Percentiles rank a stretch among this genome's conserved stretches.
These are phyloP conservation scores for Pangasius mekongensis DNA, from an alignment of 2,797 vertebrate species.

Conservation along the genomic window DNA sequence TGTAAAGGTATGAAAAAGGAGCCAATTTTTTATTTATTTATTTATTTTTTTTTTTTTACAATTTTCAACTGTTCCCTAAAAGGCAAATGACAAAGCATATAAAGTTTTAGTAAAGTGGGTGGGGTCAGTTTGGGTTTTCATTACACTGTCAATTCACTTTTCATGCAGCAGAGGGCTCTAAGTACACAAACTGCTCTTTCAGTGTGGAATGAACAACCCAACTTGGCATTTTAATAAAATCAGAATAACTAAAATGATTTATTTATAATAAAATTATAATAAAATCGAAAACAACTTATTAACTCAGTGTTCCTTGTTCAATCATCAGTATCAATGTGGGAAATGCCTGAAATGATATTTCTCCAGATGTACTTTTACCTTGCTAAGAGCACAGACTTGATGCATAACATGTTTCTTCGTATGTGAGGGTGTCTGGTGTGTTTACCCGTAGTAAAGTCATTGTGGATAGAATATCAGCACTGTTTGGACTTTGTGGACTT, in stretches of 20 bases:
- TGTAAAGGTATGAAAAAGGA: background rate
- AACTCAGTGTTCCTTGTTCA: background rate
- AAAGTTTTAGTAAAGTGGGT: background rate
- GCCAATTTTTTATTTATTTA: too few species aligned
- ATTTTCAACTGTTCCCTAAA: background rate
- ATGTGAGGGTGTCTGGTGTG: background rate
- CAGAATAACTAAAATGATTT: background rate
- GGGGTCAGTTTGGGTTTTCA: background rate
- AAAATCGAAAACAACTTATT: background rate
- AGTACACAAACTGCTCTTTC: background rate
- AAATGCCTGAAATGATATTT: background rate
- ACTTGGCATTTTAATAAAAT: background rate
- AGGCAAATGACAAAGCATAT: background rate
- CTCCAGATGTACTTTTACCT: background rate
- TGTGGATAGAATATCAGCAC: too few species aligned
- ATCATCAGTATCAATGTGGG: background rate
- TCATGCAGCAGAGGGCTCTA: conserved; percentile 1
- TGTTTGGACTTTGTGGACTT: background rate
- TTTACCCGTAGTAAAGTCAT: background rate
- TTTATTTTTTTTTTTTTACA: background rate
- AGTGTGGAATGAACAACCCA: background rate
- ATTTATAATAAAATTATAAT: background rate
- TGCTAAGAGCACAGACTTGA: background rate
- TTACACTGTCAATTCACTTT: background rate
- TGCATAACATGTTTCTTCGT: background rate